phyloP scores from a whole-genome alignment of 2,797 vertebrate species.

The Petrocephalus sullivani region DNA sequence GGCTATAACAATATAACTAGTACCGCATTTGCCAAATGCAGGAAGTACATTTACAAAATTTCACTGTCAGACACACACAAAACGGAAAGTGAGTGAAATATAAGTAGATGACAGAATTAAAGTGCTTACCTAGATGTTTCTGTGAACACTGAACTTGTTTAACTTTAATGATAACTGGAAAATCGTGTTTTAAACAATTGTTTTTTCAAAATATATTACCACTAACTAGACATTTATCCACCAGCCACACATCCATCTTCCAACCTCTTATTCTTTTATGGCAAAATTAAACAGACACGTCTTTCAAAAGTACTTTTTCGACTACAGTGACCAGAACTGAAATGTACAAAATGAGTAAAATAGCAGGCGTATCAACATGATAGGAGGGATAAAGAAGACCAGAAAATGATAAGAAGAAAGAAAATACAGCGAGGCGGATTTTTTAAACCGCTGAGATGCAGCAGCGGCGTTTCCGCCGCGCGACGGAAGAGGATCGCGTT shows the following conservation, averaged over 20 bases:
- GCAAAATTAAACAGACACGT: background rate
- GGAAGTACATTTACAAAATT: background rate
- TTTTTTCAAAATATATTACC: background rate
- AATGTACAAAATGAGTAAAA: background rate
- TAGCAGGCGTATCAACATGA: background rate
- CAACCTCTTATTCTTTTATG: background rate
- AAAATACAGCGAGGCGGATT: background rate
- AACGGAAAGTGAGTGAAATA: background rate
- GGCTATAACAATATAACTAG: background rate
- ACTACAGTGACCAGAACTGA: background rate
- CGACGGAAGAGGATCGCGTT: constrained; percentile 59
- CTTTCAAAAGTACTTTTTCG: background rate
- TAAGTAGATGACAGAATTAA: background rate
- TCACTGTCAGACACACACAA: background rate
- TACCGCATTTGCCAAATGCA: background rate
- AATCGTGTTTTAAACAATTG: background rate
- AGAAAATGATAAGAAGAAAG: background rate
- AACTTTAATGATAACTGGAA: background rate
- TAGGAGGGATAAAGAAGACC: background rate
- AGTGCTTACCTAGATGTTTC: background rate
- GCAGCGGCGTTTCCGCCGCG: constrained; percentile 44
- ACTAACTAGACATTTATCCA: background rate
- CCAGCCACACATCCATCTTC: background rate
- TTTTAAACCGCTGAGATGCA: background rate
- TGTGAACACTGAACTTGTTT: background rate